Base-by-base conservation (phyloP, 2,888 invertebrate genomes). In the Polydrusus pterygomalis region DNA sequence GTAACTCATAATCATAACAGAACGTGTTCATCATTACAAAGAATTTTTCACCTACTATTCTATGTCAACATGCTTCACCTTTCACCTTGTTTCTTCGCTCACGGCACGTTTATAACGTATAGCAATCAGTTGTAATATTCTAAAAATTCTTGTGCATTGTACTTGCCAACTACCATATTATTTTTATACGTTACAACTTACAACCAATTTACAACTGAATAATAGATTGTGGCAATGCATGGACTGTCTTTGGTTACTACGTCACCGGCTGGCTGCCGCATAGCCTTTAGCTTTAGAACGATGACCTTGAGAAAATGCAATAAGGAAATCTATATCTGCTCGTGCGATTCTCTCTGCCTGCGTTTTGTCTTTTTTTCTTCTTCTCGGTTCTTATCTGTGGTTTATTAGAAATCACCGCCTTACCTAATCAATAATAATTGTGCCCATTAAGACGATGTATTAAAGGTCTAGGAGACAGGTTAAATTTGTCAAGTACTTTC, bases 251-350 rank as follows among this genome's bases (percentile, higher is more conserved):
- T 25, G 25, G 25, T 25, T 5, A 3, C 69, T 45, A 56, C 72
- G 72, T 72, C 76, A 76, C 47, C 72, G 71, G n/a, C 58, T 25
- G 62, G 38, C 78, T 80, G 82, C 81, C 81, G 81, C 80, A 82
- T 81, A 79, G 83, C 85, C 84, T 81, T 74, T 79, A 82, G 84
- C 83, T 84, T 85, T 85, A 84, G 85, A 85, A 79, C 82, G 85
- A 83, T 79, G 85, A 81, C 87, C 86, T 87, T 86, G 84, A 81
- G 77, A 80, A 81, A 82, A 78, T 83, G 85, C 85, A 85, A 85
- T 84, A 82, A 84, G 86, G 86, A 86, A 86, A 84, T 80, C 75
- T 63, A 80, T 75, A 79, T 71, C 70, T 71, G 54, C 62, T 71
- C 64, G 54, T 69, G 64, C 54, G 74, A 74, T 54, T 56, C 64